These are phyloP conservation scores for Bedellia somnulentella DNA, from an alignment of 2,888 invertebrate species.

Conservation along the genomic window DNA sequence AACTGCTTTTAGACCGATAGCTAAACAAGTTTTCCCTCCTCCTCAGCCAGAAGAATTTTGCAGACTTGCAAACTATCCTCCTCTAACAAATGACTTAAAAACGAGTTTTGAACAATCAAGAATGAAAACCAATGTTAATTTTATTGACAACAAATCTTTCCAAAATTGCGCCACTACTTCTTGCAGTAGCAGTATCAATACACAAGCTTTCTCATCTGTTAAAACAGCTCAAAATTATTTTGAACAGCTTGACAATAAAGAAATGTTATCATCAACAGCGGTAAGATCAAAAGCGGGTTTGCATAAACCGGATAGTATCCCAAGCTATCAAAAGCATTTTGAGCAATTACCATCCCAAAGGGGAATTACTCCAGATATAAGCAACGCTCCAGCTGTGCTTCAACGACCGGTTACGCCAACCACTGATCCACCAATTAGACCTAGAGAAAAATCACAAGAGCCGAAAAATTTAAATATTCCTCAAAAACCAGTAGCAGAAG, in stretches of 20 bases:
- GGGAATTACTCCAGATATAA: slow-evolving; percentile 58
- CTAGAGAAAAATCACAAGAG: slow-evolving; percentile 30
- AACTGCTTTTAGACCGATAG: slow-evolving; percentile 48
- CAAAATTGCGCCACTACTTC: not conserved
- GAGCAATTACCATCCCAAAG: slow-evolving; percentile 61
- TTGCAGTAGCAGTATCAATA: slow-evolving; percentile 19
- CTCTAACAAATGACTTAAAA: slow-evolving; percentile 37
- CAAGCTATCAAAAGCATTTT: slow-evolving; percentile 67
- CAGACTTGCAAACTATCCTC: slow-evolving; percentile 29
- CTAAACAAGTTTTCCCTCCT: slow-evolving; percentile 40
- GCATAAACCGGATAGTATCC: slow-evolving; percentile 65
- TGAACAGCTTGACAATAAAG: slow-evolving; percentile 40
- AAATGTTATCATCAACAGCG: slow-evolving; percentile 28
- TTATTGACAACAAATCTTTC: not conserved
- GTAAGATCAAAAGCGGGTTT: slow-evolving; percentile 53
- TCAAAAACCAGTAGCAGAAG: slow-evolving; percentile 11
- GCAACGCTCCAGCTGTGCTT: slow-evolving; percentile 34
- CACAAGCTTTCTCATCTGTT: slow-evolving; percentile 33
- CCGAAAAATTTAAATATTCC: slow-evolving; percentile 14
- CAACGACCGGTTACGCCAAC: slow-evolving; percentile 42
- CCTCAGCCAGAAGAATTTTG: slow-evolving; percentile 35
- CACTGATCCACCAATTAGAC: slow-evolving; percentile 35
- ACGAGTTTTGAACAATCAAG: slow-evolving; percentile 27
- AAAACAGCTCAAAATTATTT: slow-evolving; percentile 41
- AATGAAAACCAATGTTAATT: slow-evolving; percentile 7